Evolutionary conservation across 2,888 invertebrate species (phyloP).

Genomic region (Scelioninae gen. 2): DNA sequence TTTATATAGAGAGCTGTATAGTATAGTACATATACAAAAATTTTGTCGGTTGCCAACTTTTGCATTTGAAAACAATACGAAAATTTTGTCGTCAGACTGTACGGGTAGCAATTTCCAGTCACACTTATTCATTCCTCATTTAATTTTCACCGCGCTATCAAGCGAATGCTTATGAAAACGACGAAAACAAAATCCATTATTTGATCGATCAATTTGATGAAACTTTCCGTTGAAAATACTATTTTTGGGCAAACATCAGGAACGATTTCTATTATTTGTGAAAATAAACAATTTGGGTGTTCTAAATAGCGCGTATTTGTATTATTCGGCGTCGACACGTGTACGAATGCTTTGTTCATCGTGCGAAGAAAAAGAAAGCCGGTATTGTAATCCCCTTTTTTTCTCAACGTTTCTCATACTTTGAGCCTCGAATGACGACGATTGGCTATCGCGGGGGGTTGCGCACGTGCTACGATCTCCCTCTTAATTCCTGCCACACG

Average conservation of each 20-base stretch:
- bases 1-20: too few relatives aligned
- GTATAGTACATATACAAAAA: too few relatives aligned
- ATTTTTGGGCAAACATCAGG: not conserved
- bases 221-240: not conserved
- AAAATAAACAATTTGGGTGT: conserved; percentile 39
- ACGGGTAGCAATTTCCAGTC: too few relatives aligned
- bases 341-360: conserved; percentile 52
- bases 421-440: conserved; percentile 59
- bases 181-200: too few relatives aligned
- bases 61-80: too few relatives aligned
- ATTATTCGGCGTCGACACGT: conserved; percentile 52
- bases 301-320: conserved; percentile 35
- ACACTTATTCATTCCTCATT: too few relatives aligned
- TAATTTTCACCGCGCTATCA: too few relatives aligned
- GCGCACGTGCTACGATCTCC: conserved; percentile 64
- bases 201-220: too few relatives aligned
- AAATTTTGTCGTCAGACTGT: too few relatives aligned
- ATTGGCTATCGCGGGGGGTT: conserved; percentile 65
- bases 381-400: conserved; percentile 53
- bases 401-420: conserved; percentile 45
- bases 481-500: conserved; percentile 65
- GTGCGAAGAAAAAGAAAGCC: conserved; percentile 58
- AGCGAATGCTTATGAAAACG: too few relatives aligned
- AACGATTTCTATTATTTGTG: conserved; percentile 17
- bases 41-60: too few relatives aligned